Evolutionary conservation across 1,140 invertebrate species (phyloP), one percentile per base, ranked within the genome.

Genomic region (Steinernema khuongi): DNA sequence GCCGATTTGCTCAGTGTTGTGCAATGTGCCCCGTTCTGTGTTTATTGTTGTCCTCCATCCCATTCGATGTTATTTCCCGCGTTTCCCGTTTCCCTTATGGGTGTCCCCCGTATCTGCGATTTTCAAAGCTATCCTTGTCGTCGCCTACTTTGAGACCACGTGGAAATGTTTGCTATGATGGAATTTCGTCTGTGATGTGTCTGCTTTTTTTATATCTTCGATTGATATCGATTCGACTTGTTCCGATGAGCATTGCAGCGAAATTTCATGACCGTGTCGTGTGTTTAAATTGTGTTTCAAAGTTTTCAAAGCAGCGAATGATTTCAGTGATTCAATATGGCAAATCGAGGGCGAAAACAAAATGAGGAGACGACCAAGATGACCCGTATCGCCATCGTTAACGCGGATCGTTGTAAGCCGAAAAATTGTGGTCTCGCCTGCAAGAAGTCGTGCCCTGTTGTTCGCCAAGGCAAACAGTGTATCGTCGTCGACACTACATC

Each of bases 341-440:
- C 50, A 7, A 60, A 60, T 2, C 50, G 50, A 7, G 50, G 50
- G 50, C 11, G 50, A 60, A 60, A 22, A 26, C 7, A 75, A 31
- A 75, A 73, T 31, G 50, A 79, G 18, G 79, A 81, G 30, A 85
- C 86, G 1, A 93, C 94, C 86, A 92, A 93, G 85, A 89, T 95
- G 80, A 96, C 93, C 68, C 90, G 96, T 88, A 99, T 99, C 86
- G 96, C 97, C 74, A 99, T 99, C 84, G 95, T 99, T 66, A 98
- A 94, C 87, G 90, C 91, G 72, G 96, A 99, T 88, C 94, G 95
- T 85, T 99, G 97, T 88, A 99, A 99, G 87, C 97, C 97, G 0
- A 99, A 99, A 87, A 90, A 96, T 90, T 99, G 97, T 88, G 90
- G 94, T 70, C 94, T 98, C 87, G 96, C 99, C 86, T 99, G 97